Evolutionary conservation across 2,888 invertebrate species (phyloP).

Genomic region (Sycophila texana): DNA sequence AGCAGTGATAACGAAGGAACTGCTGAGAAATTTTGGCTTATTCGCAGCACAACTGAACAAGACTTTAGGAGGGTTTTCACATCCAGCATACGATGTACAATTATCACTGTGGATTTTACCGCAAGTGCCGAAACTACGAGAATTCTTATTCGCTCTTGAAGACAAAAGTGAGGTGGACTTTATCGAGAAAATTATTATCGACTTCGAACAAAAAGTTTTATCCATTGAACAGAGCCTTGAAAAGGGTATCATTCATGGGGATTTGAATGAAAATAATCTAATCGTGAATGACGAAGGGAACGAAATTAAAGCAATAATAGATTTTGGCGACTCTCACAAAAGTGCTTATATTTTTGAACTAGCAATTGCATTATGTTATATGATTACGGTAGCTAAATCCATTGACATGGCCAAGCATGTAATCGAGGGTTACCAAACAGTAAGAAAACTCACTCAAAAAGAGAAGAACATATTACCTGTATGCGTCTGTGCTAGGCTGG

Average conservation of each 20-base stretch:
- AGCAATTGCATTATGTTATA: constrained; percentile 88
- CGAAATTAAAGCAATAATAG: constrained; percentile 84
- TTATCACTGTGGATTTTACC: constrained; percentile 87
- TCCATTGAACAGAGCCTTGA: constrained; percentile 78
- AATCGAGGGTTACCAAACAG: constrained; percentile 85
- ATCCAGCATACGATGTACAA: constrained; percentile 82
- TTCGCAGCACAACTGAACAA: constrained; percentile 84
- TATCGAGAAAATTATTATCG: constrained; percentile 80
- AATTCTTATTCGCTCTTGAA: constrained; percentile 84
- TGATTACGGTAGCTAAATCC: constrained; percentile 83
- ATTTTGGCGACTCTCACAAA: constrained; percentile 89
- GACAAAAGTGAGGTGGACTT: constrained; percentile 79
- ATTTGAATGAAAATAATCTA: constrained; percentile 93
- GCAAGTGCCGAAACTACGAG: constrained; percentile 81
- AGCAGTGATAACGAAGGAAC: constrained; percentile 78
- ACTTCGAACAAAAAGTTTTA: constrained; percentile 83
- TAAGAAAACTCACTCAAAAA: constrained; percentile 78
- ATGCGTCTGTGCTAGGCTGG: constrained; percentile 86
- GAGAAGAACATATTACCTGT: constrained; percentile 80
- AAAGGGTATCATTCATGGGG: constrained; percentile 89
- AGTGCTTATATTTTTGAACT: constrained; percentile 89
- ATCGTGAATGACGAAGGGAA: constrained; percentile 74
- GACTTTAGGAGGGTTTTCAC: constrained; percentile 84
- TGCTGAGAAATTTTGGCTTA: constrained; percentile 84
- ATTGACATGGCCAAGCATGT: constrained; percentile 82